Conservation (phyloP, 2,797 vertebrate species). For the Denticeps clupeoides region DNA sequence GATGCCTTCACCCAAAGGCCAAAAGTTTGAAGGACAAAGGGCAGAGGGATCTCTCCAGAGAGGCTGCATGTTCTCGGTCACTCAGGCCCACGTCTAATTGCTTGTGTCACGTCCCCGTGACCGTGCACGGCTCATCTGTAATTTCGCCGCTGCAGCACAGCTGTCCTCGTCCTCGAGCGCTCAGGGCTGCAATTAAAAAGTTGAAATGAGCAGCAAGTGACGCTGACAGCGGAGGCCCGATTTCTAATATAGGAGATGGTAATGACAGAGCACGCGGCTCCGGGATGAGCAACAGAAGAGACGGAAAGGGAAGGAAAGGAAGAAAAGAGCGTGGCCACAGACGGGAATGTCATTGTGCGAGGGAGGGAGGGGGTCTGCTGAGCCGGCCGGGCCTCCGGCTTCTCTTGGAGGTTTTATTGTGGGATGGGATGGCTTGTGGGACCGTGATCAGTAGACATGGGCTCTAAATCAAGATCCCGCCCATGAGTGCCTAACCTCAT, state of each 20-base stretch:
- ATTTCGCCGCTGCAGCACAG: constrained; percentile 46
- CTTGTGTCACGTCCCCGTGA: constrained; percentile 25
- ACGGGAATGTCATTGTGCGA: constrained; percentile 40
- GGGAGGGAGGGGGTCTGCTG: constrained; percentile 20
- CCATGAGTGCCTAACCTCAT: constrained; percentile 35
- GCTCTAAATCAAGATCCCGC: constrained; percentile 34
- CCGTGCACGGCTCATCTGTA: constrained; percentile 46
- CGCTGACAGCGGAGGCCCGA: constrained; percentile 35
- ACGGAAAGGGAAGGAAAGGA: constrained; percentile 5
- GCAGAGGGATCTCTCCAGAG: background rate
- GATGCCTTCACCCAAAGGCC: no score
- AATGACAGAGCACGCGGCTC: constrained; percentile 57
- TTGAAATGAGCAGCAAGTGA: constrained; percentile 28
- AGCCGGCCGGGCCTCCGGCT: background rate
- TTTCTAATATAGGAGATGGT: constrained; percentile 39
- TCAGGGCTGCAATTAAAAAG: constrained; percentile 56
- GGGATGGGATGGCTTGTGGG: constrained; percentile 36
- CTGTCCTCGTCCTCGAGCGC: constrained; percentile 39
- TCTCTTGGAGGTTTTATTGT: constrained; percentile 36
- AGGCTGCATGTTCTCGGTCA: background rate
- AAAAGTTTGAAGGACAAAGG: no score
- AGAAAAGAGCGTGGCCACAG: constrained; percentile 26
- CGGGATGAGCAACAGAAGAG: constrained; percentile 37
- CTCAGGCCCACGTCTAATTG: constrained; percentile 8
- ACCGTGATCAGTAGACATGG: constrained; percentile 11